Base-by-base conservation (phyloP, 2,888 invertebrate genomes). In the Habroteleia sp. region DNA sequence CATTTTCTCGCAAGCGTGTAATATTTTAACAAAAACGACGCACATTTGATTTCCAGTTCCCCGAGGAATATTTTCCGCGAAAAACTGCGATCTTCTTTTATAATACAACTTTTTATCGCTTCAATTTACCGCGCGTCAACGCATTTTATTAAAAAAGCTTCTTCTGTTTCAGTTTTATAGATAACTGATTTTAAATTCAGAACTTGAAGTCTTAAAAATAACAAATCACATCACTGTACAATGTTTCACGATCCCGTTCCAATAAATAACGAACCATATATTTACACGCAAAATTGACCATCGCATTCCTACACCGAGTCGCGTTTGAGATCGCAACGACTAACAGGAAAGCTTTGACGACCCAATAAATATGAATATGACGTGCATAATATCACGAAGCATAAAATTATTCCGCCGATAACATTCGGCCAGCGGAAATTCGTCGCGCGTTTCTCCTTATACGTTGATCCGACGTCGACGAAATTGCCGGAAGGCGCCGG, bases 401-500 rank as follows among this genome's bases (percentile, higher is more conserved):
- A 2, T 11, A 41, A 41, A 11, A 6, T 13, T 4, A 14, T 44
- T 27, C 7, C 14, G 25, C 2, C 13, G 5, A 16, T 13, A 37
- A 52, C 23, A 33, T 37, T 29, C 25, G 29, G 41, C 7, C n/a
- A 10, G 5, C 23, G 33, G 31, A 35, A 46, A 46, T 60, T 60
- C 46, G 37, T 39, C 29, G 11, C 17, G 29, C 7, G 48, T 50
- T 68, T 60, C 17, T 44, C 44, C 54, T 46, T 71, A 56, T 58
- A 42, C 27, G 54, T 25, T 27, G 27, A 48, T 33, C 8, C 8
- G 39, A 42, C 17, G 56, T 35, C 37, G 20, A 16, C 25, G 60
- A 25, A 6, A 39, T 41, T 41, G 42, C 50, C 60, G 72, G 72
- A 73, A 74, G 74, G 68, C 68, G 68, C 54, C 60, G 14, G 13